phyloP scores from a whole-genome alignment of 2,113 vertebrate genomes.

The Brachypodius melanocephalos region DNA sequence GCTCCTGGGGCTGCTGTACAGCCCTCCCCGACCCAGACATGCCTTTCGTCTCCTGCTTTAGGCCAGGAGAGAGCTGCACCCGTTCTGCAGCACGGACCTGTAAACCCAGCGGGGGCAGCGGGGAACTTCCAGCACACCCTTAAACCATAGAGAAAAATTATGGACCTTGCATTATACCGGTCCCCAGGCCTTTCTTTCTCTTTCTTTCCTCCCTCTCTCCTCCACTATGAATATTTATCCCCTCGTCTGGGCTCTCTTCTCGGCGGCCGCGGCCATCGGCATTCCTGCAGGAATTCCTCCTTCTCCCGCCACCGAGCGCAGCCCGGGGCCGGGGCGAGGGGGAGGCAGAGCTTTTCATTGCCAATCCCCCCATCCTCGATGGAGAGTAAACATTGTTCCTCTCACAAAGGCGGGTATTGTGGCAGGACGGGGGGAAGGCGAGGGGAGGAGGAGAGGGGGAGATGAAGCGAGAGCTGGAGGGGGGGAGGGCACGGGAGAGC shows the following conservation, averaged over 20 bases:
- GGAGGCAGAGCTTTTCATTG: constrained; percentile 3
- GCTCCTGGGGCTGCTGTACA: background rate
- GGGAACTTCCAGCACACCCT: background rate
- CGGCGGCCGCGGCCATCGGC: background rate
- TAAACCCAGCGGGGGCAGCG: background rate
- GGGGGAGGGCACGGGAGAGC: background rate
- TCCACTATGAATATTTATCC: constrained; percentile 48
- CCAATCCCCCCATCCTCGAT: constrained; percentile 2
- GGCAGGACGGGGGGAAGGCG: background rate
- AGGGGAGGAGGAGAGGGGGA: background rate
- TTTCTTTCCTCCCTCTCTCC: background rate
- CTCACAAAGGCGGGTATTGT: constrained; percentile 65
- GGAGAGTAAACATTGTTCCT: constrained; percentile 57
- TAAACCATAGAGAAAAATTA: background rate
- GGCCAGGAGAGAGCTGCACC: background rate
- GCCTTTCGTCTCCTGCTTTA: background rate
- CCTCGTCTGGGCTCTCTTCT: background rate
- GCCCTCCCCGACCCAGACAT: background rate
- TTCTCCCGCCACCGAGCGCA: background rate
- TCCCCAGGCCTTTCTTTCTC: background rate
- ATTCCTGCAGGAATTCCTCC: constrained; percentile 47
- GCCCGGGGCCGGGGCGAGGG: background rate
- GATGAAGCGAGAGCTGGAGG: background rate
- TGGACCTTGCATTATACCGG: background rate
- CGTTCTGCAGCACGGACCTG: background rate